phyloP scores from a whole-genome alignment of 2,797 vertebrate genomes.

The Pagetopsis macropterus region DNA sequence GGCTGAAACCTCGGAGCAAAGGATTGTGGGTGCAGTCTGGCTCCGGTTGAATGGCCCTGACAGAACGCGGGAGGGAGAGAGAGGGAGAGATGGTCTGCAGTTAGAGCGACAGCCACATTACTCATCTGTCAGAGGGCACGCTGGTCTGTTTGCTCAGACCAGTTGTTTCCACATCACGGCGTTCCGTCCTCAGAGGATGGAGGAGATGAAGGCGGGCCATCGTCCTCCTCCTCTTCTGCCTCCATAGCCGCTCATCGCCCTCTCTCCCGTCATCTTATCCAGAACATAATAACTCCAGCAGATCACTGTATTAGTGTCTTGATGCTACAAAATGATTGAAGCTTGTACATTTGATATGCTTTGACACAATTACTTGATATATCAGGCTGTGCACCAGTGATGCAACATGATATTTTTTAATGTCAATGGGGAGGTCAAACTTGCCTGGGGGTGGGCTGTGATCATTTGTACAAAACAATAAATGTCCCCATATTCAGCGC shows the following conservation, averaged over 20 bases:
- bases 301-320: not conserved
- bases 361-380: not conserved
- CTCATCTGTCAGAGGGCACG: constrained; percentile 73
- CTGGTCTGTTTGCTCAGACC: constrained; percentile 24
- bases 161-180: constrained; percentile 33
- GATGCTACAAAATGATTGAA: not conserved
- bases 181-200: constrained; percentile 10
- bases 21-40: constrained; percentile 70
- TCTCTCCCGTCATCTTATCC: not conserved
- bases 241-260: not conserved
- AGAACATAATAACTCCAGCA: too few species aligned
- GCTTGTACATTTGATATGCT: not conserved
- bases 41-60: constrained; percentile 71
- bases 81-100: constrained; percentile 66
- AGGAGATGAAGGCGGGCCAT: not conserved
- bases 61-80: constrained; percentile 2
- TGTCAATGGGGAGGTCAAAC: not conserved
- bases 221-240: not conserved
- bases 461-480: too few species aligned
- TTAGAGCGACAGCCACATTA: constrained; percentile 76
- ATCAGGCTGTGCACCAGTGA: not conserved
- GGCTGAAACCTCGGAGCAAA: constrained; percentile 56
- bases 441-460: too few species aligned
- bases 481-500: too few species aligned
- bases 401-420: not conserved